phyloP scores from a whole-genome alignment of 2,113 vertebrate genomes.

The Labeo rohita region DNA sequence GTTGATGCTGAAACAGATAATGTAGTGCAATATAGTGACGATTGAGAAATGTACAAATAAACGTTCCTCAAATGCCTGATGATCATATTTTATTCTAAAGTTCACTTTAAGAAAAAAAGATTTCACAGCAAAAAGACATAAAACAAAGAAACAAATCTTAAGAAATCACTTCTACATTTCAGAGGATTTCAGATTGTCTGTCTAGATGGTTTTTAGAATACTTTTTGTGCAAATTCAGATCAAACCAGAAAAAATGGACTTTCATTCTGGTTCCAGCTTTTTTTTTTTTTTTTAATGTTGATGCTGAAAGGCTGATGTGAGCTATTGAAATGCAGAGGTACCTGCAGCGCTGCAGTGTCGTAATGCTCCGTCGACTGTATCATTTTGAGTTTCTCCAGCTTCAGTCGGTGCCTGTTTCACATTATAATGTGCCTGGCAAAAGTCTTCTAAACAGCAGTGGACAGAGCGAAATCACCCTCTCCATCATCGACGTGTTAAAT shows the following conservation, averaged over 20 bases:
- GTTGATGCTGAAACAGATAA: no score
- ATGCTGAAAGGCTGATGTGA: neutral
- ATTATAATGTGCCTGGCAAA: conserved; percentile 35
- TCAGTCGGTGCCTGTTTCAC: conserved; percentile 1
- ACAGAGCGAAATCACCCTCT: conserved; percentile 59
- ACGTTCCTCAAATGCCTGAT: no score
- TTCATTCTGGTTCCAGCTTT: neutral
- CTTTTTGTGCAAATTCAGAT: neutral
- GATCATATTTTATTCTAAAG: no score
- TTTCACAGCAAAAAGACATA: no score
- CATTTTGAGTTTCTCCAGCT: neutral
- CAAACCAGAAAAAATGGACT: neutral
- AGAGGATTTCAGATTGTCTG: no score
- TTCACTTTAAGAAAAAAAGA: no score
- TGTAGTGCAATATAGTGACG: no score
- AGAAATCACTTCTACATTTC: no score
- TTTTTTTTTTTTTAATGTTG: neutral
- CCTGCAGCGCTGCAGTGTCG: neutral
- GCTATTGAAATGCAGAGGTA: neutral
- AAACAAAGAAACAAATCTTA: no score
- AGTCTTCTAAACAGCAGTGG: conserved; percentile 67
- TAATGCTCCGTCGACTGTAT: neutral
- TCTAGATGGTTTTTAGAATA: no score
- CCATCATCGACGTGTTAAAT: conserved; percentile 72
- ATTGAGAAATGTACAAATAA: no score